Conservation (phyloP, 2,797 vertebrate genomes). For the Clamator glandarius region DNA sequence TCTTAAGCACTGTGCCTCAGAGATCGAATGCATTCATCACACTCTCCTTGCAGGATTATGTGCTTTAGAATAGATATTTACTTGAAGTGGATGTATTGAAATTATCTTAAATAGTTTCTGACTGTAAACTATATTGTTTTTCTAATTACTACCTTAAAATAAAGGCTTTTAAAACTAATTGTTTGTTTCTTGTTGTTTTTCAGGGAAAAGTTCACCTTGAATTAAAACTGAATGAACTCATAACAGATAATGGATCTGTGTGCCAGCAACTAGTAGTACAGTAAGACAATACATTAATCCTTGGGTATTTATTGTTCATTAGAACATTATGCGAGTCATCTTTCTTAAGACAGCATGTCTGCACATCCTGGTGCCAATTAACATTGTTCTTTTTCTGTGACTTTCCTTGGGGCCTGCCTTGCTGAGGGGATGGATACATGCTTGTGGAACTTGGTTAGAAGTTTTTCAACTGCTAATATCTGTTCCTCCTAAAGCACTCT, state of each 20-base stretch:
- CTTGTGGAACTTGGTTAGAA: background rate
- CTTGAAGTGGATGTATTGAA: background rate
- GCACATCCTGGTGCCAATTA: background rate
- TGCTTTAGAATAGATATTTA: background rate
- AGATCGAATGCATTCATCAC: background rate
- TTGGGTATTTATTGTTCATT: background rate
- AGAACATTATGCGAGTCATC: background rate
- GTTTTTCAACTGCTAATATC: background rate
- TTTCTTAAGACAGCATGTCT: background rate
- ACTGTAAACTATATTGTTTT: background rate
- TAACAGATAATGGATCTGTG: slow-evolving; percentile 93
- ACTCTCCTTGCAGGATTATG: background rate
- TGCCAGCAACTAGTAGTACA: slow-evolving; percentile 93
- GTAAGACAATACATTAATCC: slow-evolving; percentile 82
- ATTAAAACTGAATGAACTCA: slow-evolving; percentile 95
- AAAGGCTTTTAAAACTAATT: background rate
- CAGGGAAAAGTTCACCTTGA: slow-evolving; percentile 98
- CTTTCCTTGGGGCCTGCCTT: background rate
- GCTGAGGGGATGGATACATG: background rate
- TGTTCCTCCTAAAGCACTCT: background rate
- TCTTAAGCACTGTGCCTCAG: background rate
- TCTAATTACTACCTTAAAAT: background rate
- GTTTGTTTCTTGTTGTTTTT: slow-evolving; percentile 31
- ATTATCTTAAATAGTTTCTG: background rate
- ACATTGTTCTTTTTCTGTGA: background rate